Conservation (phyloP, 2,113 vertebrate species). For the Lagenorhynchus albirostris region DNA sequence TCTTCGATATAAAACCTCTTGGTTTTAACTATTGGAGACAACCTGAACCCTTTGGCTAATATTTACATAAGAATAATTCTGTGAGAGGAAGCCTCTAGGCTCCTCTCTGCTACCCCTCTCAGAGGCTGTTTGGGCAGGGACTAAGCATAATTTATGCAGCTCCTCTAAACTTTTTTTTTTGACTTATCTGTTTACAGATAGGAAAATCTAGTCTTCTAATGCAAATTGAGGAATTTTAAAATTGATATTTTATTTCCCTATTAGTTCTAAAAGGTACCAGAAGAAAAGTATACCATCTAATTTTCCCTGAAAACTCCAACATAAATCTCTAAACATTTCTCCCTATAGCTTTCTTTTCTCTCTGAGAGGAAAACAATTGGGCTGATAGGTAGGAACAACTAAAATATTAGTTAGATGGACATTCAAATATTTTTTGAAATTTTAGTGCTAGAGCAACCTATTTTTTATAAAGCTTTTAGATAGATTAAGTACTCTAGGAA, state of each 20-base stretch:
- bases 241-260: background rate
- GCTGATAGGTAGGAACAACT: background rate
- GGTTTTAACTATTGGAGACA: background rate
- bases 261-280: background rate
- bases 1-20: background rate
- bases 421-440: background rate
- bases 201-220: background rate
- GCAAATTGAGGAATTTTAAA: background rate
- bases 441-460: background rate
- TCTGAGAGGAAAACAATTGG: background rate
- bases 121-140: background rate
- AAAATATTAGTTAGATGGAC: background rate
- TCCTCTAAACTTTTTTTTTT: background rate
- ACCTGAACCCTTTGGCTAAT: background rate
- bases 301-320: background rate
- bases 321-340: background rate
- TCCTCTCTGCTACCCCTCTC: background rate
- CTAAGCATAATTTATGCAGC: background rate
- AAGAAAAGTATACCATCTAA: background rate
- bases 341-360: background rate
- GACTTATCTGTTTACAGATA: background rate
- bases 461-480: background rate
- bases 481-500: background rate
- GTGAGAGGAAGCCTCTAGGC: background rate
- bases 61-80: background rate